A percentile compares a stretch with the other conserved stretches of the same genome.
Conservation (phyloP, 92 coral and sea anemone genomes). For the Zoanthus sansibaricus region DNA sequence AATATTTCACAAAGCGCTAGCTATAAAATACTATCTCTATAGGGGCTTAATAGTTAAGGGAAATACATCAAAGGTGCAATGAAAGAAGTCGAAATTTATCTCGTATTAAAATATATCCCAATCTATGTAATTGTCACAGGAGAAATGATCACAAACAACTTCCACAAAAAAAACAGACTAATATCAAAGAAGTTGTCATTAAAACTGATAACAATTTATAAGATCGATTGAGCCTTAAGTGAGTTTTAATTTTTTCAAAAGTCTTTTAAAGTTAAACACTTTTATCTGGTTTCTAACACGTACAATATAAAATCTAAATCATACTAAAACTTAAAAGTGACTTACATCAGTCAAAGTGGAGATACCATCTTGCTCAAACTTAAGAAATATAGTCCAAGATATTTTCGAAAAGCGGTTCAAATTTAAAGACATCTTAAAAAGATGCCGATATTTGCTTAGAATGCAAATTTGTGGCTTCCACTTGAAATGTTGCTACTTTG, state of each 20-base stretch:
- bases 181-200: background rate
- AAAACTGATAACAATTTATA: background rate
- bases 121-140: background rate
- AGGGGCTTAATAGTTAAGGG: constrained; percentile 2
- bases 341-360: constrained; percentile 10
- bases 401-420: background rate
- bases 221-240: background rate
- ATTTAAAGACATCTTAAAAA: constrained; percentile 16
- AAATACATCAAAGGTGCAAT: background rate
- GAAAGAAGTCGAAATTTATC: background rate
- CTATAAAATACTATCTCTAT: background rate
- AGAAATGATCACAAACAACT: background rate
- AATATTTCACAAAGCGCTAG: background rate
- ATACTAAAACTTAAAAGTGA: background rate
- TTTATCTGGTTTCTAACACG: background rate
- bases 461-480: constrained; percentile 49
- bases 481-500: constrained; percentile 15
- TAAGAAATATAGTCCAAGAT: background rate
- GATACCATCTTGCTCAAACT: background rate
- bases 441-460: constrained; percentile 28
- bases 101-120: background rate
- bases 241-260: background rate
- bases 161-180: background rate
- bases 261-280: background rate
- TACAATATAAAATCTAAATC: background rate